Evolutionary conservation across 1,140 invertebrate species (phyloP), one percentile per base, ranked within the genome.

Genomic region (Brachystomella parvula): DNA sequence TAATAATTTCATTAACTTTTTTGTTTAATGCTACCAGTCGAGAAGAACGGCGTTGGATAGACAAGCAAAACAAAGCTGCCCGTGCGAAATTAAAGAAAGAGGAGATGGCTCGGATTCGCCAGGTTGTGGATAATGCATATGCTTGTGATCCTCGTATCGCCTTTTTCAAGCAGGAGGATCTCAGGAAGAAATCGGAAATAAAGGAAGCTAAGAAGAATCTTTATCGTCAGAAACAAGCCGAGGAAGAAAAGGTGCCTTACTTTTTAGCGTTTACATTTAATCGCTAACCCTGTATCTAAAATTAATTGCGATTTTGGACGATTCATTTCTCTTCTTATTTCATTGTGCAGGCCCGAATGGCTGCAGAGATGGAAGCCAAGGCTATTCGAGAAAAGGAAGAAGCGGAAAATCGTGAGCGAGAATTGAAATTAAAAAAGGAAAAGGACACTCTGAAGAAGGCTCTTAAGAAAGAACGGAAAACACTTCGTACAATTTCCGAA

Each of bases 11-110:
- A 53, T 2, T 24, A 44, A 53, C n/a, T 61, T 57, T 57, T 32
- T 57, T 35, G 56, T 29, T 58, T 62, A 60, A 6, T 26, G 2
- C 33, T 75, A 76, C 61, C 68, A 82, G 79, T 80, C 86, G 95
- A 0, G 94, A 97, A 73, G 95, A 97, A 80, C 82, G 96, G 29
- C 86, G 92, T 66, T 97, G 92, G 88, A 97, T 98, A 74, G 96
- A 99, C 75, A 98, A 96, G 80, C 90, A 96, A 76, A 99, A 98
- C 76, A 96, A 95, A 82, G 87, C 83, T 15, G 90, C 89, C 19
- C 79, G 96, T 49, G 86, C 89, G 17, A 92, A 96, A 75, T 83
- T 89, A 73, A 97, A 97, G 80, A 98, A 98, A 77, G 95, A 98
- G 78, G 96, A 98, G 83, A 94, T 92, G 87, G 79, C 86, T 0